Evolutionary conservation across 2,888 invertebrate species (phyloP), one percentile per base, ranked within the genome.

Genomic region (Drosophila rellima): DNA sequence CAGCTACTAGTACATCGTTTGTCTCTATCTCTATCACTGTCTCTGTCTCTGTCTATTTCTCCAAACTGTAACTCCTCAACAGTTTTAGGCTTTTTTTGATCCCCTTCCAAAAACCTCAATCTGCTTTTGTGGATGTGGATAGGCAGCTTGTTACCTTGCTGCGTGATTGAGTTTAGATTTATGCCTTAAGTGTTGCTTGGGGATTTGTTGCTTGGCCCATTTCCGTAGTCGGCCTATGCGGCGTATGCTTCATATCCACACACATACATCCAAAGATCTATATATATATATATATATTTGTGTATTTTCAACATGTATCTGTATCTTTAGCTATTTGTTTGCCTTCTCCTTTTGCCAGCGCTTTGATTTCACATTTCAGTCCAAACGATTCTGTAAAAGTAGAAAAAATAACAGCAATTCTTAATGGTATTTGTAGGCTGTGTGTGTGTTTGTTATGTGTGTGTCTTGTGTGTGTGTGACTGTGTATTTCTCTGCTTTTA

Each of bases 141-240:
- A 11, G 51, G 39, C 20, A 29, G 52, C 35, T 44, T 26, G 65
- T 62, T 64, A 73, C 70, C 70, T 70, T 60, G 62, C 70, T 70
- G 80, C 60, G 70, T 88, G 88, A 83, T 88, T 82, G 83, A 80
- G 87, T 83, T 84, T 73, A 86, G 86, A 84, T 84, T 88, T 84
- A 88, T 84, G 84, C 78, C 72, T 80, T 86, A 86, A 84, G 88
- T 86, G 87, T 70, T 61, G 78, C 84, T 70, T 51, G 66, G 88
- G 87, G 87, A 83, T 78, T 86, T 88, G 69, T 51, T 62, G 48
- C 39, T 65, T 61, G 50, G 64, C 45, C 63, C 59, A 35, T 37
- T 48, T 39, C 40, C 42, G 31, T 48, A 31, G 31, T 29, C 45
- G 74, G 78, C 69, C 70, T 85, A 76, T 67, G 64, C 69, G 71